These are phyloP conservation scores for Callimorpha dominula DNA, from an alignment of 2,888 invertebrate species.

Conservation along the genomic window DNA sequence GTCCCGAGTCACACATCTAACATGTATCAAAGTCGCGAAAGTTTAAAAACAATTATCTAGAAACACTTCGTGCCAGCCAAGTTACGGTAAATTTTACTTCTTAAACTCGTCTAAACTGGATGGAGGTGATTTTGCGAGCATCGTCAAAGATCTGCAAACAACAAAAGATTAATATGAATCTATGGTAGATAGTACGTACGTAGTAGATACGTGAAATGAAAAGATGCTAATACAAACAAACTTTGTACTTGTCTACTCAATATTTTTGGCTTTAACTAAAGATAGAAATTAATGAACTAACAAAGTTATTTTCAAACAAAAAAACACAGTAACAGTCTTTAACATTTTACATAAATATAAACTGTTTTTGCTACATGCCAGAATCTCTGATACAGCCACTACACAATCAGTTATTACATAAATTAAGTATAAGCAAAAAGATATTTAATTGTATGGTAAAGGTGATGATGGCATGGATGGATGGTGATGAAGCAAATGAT, in stretches of 20 bases:
- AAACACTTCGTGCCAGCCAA: slow-evolving; percentile 24
- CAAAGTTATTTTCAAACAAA: no score
- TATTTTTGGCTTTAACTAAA: neutral
- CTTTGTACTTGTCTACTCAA: neutral
- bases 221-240: slow-evolving; percentile 29
- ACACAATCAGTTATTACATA: slow-evolving; percentile 28
- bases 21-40: no score
- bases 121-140: slow-evolving; percentile 78
- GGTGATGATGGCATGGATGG: slow-evolving; percentile 33
- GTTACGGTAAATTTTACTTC: slow-evolving; percentile 62
- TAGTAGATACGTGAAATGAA: slow-evolving; percentile 28
- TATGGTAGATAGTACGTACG: neutral
- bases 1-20: no score
- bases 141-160: slow-evolving; percentile 80
- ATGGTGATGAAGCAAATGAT: slow-evolving; percentile 63
- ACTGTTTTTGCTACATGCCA: slow-evolving; percentile 37
- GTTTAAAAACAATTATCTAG: slow-evolving; percentile 31
- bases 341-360: slow-evolving; percentile 29
- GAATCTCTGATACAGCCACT: slow-evolving; percentile 28
- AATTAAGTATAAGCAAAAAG: slow-evolving; percentile 50
- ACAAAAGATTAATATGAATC: slow-evolving; percentile 10
- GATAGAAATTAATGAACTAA: neutral
- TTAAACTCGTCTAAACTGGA: slow-evolving; percentile 75
- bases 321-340: slow-evolving; percentile 18
- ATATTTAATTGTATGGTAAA: slow-evolving; percentile 35